Evolutionary conservation across 2,888 invertebrate genomes (phyloP).

Genomic region (Rosalia funebris): DNA sequence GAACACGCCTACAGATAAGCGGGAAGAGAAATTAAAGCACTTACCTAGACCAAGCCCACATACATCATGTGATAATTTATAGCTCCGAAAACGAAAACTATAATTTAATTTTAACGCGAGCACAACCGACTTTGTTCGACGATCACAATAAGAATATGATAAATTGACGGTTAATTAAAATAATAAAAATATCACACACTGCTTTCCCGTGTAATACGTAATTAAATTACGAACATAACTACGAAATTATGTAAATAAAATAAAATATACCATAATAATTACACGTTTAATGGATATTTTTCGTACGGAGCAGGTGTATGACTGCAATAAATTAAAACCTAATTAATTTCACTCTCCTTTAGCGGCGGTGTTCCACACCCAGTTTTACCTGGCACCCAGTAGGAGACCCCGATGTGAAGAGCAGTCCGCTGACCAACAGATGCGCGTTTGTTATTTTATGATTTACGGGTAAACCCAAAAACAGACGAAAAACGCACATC

Average conservation of each 20-base stretch:
- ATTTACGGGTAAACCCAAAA: background rate
- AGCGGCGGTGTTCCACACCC: slow-evolving; percentile 39
- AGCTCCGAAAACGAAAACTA: no score
- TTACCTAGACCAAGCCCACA: no score
- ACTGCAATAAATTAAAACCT: slow-evolving; percentile 51
- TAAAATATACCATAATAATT: slow-evolving; percentile 30
- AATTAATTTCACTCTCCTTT: slow-evolving; percentile 48
- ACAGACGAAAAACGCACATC: background rate
- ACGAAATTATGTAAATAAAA: slow-evolving; percentile 37
- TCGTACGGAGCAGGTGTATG: slow-evolving; percentile 46
- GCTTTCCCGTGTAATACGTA: slow-evolving; percentile 11
- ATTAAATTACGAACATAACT: slow-evolving; percentile 32
- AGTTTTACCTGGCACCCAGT: slow-evolving; percentile 41
- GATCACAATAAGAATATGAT: no score
- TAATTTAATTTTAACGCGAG: no score
- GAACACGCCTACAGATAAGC: no score
- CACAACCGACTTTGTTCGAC: no score
- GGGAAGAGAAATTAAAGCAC: no score
- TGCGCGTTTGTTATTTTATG: background rate
- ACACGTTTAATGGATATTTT: slow-evolving; percentile 39
- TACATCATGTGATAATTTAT: no score
- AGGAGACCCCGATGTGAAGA: slow-evolving; percentile 28
- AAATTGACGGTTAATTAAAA: background rate
- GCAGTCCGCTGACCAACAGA: background rate
- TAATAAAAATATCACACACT: slow-evolving; percentile 3